These are phyloP conservation scores for Shinisaurus crocodilurus DNA, from an alignment of 2,113 vertebrate genomes.

Conservation along the genomic window DNA sequence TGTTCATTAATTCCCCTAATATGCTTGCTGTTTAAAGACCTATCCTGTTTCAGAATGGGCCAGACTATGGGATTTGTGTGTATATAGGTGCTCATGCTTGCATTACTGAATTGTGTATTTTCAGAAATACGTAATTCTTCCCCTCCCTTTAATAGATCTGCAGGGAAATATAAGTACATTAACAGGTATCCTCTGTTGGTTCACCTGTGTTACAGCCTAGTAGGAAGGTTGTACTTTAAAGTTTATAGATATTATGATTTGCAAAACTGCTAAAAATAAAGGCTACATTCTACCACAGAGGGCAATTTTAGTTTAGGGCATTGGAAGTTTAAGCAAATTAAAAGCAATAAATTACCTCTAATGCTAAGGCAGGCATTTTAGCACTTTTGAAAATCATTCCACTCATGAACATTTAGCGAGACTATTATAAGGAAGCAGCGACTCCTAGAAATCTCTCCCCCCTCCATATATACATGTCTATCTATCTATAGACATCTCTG, in stretches of 20 bases:
- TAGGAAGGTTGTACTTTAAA: background rate
- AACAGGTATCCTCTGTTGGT: background rate
- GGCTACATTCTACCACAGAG: conserved; percentile 1
- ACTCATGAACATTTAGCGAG: accelerated
- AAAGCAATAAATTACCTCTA: conserved; percentile 19
- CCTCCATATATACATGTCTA: no score
- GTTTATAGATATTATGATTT: background rate
- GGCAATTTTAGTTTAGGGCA: conserved; percentile 12
- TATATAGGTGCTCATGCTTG: background rate
- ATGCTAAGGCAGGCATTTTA: conserved; percentile 16
- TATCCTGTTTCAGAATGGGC: background rate
- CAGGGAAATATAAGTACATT: background rate
- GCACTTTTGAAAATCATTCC: background rate
- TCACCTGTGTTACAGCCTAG: background rate
- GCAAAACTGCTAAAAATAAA: conserved; percentile 31
- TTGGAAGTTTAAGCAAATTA: conserved; percentile 9
- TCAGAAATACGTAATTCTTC: background rate
- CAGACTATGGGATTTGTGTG: background rate
- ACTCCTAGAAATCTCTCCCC: background rate
- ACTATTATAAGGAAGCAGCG: background rate
- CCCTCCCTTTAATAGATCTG: background rate
- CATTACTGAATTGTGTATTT: background rate
- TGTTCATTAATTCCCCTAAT: background rate
- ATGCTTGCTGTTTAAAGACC: background rate
- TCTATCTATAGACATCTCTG: no score